A percentile compares a stretch with the other conserved stretches of the same genome.
phyloP scores from a whole-genome alignment of 2,113 vertebrate species.

The Asarcornis scutulata region DNA sequence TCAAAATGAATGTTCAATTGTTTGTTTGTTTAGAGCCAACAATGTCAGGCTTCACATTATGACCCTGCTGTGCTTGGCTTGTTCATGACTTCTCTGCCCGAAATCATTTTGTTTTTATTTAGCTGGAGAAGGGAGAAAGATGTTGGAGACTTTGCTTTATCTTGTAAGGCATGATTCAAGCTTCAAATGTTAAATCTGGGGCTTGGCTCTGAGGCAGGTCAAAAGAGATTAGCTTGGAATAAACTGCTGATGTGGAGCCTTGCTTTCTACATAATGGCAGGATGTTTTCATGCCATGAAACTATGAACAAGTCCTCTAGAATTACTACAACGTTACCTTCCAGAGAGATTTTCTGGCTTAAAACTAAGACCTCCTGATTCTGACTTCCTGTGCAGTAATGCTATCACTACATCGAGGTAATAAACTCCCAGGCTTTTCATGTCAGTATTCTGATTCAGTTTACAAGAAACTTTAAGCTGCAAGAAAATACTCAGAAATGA shows the following conservation, averaged over 20 bases:
- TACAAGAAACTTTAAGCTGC: background rate
- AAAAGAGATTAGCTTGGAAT: constrained; percentile 21
- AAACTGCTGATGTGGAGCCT: background rate
- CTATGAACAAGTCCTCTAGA: background rate
- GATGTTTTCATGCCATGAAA: background rate
- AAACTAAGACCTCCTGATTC: background rate
- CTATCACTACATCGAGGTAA: background rate
- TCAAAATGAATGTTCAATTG: constrained; percentile 35
- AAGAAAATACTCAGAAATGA: background rate
- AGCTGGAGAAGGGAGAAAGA: background rate
- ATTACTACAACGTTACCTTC: background rate
- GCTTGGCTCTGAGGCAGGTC: constrained; percentile 23
- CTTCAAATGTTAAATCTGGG: background rate
- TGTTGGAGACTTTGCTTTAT: background rate
- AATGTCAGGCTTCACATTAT: background rate
- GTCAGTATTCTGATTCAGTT: constrained; percentile 1
- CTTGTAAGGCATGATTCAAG: constrained; percentile 18
- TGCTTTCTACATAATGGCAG: background rate
- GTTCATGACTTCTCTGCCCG: constrained; percentile 26
- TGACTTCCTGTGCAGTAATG: background rate
- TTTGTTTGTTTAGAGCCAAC: constrained; percentile 47
- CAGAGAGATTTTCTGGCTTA: constrained; percentile 34
- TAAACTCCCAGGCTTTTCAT: background rate
- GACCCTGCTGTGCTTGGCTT: constrained; percentile 39
- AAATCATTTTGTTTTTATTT: constrained; percentile 39